A percentile compares a stretch with the other conserved stretches of the same genome.
These are phyloP conservation scores for Tichodroma muraria DNA, from an alignment of 2,113 vertebrate species.

Conservation along the genomic window DNA sequence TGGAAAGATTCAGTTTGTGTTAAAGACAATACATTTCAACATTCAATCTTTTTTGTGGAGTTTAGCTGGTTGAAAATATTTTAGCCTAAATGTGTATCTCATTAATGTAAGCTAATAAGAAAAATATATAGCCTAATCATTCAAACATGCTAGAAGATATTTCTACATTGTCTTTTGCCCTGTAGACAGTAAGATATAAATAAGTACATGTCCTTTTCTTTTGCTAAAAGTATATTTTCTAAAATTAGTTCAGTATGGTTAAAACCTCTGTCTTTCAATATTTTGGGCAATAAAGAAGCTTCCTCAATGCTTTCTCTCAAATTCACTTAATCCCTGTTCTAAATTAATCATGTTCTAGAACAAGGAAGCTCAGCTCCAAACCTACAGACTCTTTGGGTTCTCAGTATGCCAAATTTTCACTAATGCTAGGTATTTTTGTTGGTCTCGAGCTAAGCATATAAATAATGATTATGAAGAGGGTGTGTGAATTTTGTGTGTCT, in stretches of 20 bases:
- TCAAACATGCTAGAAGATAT: not conserved
- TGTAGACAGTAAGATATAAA: not conserved
- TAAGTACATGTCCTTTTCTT: not conserved
- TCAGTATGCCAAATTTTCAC: not conserved
- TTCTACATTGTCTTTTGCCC: not conserved
- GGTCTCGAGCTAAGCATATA: not conserved
- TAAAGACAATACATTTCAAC: not conserved
- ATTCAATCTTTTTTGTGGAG: not conserved
- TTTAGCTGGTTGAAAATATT: not conserved
- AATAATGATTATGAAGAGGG: not conserved
- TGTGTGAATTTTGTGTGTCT: not conserved
- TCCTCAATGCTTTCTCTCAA: not conserved
- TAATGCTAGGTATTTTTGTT: not conserved
- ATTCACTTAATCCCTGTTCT: not conserved
- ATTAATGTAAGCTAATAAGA: not conserved
- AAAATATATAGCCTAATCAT: not conserved
- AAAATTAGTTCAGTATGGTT: not conserved
- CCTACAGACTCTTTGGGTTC: not conserved
- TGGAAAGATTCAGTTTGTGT: not conserved
- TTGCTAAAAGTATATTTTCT: not conserved
- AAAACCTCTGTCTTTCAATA: not conserved
- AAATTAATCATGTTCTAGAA: not conserved
- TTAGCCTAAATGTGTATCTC: not conserved
- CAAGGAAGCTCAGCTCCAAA: not conserved
- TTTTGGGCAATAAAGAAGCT: not conserved